phyloP scores from a whole-genome alignment of 1,140 invertebrate genomes.

The Bombus superbus region DNA sequence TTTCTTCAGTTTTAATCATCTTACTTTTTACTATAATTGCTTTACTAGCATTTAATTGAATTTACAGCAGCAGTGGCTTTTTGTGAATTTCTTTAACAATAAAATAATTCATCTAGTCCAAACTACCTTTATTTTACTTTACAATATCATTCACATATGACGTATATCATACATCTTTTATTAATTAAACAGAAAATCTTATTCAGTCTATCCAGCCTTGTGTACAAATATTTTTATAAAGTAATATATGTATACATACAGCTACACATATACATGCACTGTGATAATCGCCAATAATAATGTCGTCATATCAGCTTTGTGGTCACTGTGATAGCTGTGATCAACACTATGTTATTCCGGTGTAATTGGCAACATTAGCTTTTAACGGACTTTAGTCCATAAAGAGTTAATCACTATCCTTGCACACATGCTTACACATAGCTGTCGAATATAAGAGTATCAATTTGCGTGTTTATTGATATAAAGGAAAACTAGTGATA shows the following conservation, averaged over 20 bases:
- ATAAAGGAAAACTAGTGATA: background rate
- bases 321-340: rapidly evolving
- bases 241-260: too few relatives aligned
- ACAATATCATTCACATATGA: background rate
- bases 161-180: background rate
- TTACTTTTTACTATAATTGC: background rate
- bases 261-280: too few relatives aligned
- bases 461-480: background rate
- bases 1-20: background rate
- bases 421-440: too few relatives aligned
- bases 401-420: too few relatives aligned
- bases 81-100: constrained; percentile 21
- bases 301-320: too few relatives aligned
- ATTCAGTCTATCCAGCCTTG: too few relatives aligned
- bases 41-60: background rate
- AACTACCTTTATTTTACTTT: constrained; percentile 14
- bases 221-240: too few relatives aligned
- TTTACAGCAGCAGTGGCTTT: background rate
- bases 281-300: too few relatives aligned
- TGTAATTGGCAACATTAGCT: too few relatives aligned
- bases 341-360: too few relatives aligned
- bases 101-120: constrained; percentile 31
- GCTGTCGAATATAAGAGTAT: too few relatives aligned
- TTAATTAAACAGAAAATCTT: background rate
- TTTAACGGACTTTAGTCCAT: too few relatives aligned